These are phyloP conservation scores for Perca schrenkii DNA, from an alignment of 2,113 vertebrate genomes.

Conservation along the genomic window DNA sequence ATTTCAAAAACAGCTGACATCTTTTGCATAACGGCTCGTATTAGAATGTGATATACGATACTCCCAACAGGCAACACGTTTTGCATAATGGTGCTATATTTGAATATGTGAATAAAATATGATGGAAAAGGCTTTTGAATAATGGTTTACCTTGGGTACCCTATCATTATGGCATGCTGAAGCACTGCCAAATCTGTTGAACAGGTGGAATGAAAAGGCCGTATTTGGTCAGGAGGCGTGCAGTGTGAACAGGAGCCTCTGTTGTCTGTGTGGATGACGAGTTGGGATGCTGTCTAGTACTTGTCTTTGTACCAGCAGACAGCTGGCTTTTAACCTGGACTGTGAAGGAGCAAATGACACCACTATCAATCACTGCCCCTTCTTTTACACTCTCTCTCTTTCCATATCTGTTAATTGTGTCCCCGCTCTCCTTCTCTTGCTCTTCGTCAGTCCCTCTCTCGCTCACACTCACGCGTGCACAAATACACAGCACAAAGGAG, in stretches of 20 bases:
- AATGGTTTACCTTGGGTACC: constrained; percentile 58
- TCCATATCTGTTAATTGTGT: constrained; percentile 25
- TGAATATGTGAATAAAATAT: constrained; percentile 74
- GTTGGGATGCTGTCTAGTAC: constrained; percentile 32
- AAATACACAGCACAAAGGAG: constrained; percentile 50
- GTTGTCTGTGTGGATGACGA: constrained; percentile 18
- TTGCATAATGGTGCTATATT: constrained; percentile 68
- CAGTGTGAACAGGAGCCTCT: neutral
- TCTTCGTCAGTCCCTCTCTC: neutral
- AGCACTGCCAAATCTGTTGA: constrained; percentile 21
- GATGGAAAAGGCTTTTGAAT: constrained; percentile 45
- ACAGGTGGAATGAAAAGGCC: constrained; percentile 32
- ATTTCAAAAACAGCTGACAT: constrained; percentile 55
- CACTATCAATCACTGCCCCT: constrained; percentile 60
- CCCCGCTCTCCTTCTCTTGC: neutral
- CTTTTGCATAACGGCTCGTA: constrained; percentile 61
- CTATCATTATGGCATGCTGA: constrained; percentile 48
- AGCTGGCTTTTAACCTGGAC: constrained; percentile 59
- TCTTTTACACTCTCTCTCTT: constrained; percentile 14
- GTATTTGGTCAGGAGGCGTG: constrained; percentile 7
- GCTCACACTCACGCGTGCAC: constrained; percentile 21
- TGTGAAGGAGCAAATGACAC: constrained; percentile 53
- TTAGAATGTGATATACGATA: constrained; percentile 60
- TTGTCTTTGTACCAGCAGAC: constrained; percentile 47
- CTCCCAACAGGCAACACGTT: constrained; percentile 56